A percentile compares a stretch with the other conserved stretches of the same genome.
Conservation (phyloP, 2,797 vertebrate species). For the Phataginus tricuspis region DNA sequence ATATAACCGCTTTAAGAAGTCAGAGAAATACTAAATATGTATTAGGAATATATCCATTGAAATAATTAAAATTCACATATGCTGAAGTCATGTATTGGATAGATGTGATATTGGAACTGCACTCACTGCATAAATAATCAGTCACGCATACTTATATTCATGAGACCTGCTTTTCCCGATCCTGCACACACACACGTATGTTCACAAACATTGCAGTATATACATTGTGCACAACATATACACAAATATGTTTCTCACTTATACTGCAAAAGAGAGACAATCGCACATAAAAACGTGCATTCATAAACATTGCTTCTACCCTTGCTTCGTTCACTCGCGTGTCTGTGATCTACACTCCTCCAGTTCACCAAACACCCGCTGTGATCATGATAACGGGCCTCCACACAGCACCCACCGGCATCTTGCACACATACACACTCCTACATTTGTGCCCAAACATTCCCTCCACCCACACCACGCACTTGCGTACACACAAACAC, state of each 20-base stretch:
- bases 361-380: background rate
- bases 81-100: accelerated
- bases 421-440: background rate
- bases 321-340: accelerated
- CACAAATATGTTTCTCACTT: background rate
- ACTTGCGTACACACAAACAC: background rate
- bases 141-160: background rate
- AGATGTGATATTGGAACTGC: background rate
- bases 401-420: background rate
- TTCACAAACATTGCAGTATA: background rate
- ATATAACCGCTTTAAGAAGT: background rate
- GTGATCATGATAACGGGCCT: background rate
- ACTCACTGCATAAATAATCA: accelerated
- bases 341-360: accelerated
- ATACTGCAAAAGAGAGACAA: background rate
- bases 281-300: accelerated
- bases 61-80: background rate
- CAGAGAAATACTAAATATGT: background rate
- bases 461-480: background rate
- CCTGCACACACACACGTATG: background rate
- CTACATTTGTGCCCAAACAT: background rate
- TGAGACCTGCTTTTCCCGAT: background rate
- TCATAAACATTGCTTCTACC: background rate
- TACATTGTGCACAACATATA: background rate
- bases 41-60: background rate